A percentile compares a stretch with the other conserved stretches of the same genome.
These are phyloP conservation scores for Prolemur simus DNA, from an alignment of 2,113 vertebrate species.

Conservation along the genomic window DNA sequence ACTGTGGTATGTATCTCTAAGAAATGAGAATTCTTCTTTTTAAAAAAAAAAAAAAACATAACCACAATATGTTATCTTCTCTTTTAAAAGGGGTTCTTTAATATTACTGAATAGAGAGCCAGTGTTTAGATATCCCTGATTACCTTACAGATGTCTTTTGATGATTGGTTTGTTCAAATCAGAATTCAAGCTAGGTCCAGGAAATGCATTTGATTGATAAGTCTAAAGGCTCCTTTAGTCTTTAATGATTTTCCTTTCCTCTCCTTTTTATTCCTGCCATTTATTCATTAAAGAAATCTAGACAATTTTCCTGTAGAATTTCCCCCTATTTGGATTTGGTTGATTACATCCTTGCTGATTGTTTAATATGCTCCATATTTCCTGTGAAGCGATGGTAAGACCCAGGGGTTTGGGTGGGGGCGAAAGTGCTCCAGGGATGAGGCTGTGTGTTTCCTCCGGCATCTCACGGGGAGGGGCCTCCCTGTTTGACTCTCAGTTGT, in stretches of 20 bases:
- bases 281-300: background rate
- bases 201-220: background rate
- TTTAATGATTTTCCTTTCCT: background rate
- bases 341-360: background rate
- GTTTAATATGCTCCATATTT: background rate
- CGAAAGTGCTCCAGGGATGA: background rate
- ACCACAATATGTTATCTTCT: background rate
- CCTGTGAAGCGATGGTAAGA: background rate
- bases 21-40: background rate
- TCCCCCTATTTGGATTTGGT: background rate
- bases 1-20: background rate
- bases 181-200: background rate
- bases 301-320: background rate
- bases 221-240: background rate
- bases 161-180: background rate
- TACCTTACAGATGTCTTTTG: background rate
- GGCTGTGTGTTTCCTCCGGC: background rate
- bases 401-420: background rate
- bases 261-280: background rate
- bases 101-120: background rate
- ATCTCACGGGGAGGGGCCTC: background rate
- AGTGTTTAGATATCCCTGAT: background rate
- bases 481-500: background rate
- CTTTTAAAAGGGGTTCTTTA: background rate
- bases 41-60: background rate